Evolutionary conservation across 2,888 invertebrate species (phyloP), one percentile per base, ranked within the genome.

Genomic region (Hypercompe scribonia): DNA sequence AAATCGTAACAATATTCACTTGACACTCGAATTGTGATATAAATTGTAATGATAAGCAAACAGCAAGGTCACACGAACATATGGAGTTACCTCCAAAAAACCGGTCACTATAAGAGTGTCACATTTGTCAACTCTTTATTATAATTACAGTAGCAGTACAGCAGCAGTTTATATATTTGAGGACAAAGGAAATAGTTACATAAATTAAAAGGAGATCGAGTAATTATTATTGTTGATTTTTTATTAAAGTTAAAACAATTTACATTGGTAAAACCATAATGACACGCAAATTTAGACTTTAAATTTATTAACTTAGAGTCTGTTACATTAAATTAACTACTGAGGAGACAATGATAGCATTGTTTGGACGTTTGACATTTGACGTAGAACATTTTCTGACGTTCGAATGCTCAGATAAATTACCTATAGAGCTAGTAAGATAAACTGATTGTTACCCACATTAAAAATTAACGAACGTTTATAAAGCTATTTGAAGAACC

Each of bases 11-110:
- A 81, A 81, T 81, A 79, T 80, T 80, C 71, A 84, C 86, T 87
- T 90, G 89, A 87, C 89, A 88, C 85, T 87, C 84, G 87, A 86
- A 84, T 81, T 76, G 80, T 81, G 90, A 89, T 89, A 90, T 86
- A 84, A 87, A 86, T 86, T 91, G 89, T 91, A 90, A 88, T 90
- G 88, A 87, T 83, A 87, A 82, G 78, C 70, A 74, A 79, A 66
- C 70, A 78, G 80, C 92, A 91, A 93, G 92, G 91, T 90, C 90
- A 86, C 73, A 76, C 73, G 75, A 80, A 81, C 76, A 80, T 78
- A 78, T 72, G 65, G 18, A 58, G 64, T 68, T 54, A 34, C 58
- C 33, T 70, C 42, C 34, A 46, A 65, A 84, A 86, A 85, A 81
- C 72, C 70, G 65, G 70, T 65, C 28, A 33, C 18, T n/a, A 33